Conservation (phyloP, 2,113 vertebrate genomes). For the Sapajus apella region DNA sequence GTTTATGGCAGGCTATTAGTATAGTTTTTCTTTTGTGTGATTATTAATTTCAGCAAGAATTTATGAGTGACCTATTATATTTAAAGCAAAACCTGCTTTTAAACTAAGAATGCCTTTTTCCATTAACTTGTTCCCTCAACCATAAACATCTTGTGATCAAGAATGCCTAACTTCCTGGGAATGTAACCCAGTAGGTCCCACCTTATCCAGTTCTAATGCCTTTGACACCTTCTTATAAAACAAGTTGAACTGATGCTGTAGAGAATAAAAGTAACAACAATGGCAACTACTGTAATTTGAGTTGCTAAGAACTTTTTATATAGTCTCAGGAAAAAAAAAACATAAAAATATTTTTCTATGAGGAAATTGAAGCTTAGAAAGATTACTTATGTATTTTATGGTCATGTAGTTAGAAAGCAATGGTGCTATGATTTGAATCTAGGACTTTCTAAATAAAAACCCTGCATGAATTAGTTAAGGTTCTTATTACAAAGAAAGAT, state of each 20-base stretch:
- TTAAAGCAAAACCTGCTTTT: no score
- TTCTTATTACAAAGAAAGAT: not conserved
- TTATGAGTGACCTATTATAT: no score
- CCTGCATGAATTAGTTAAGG: not conserved
- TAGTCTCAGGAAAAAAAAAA: not conserved
- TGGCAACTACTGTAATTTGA: not conserved
- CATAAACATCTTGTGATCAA: no score
- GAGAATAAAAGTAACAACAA: not conserved
- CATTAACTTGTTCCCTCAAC: no score
- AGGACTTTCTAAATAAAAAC: conserved; percentile 7
- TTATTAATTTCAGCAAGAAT: no score
- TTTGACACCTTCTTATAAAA: not conserved
- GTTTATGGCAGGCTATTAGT: no score
- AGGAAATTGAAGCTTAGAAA: not conserved
- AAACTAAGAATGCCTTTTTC: no score
- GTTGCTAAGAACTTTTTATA: not conserved
- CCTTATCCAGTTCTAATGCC: no score
- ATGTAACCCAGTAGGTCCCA: no score
- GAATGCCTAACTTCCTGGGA: no score
- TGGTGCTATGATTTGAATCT: not conserved
- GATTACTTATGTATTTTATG: not conserved
- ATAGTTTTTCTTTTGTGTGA: no score
- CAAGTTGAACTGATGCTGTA: not conserved
- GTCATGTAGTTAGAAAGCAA: not conserved
- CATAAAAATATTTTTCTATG: not conserved